Evolutionary conservation across 2,888 invertebrate species (phyloP), one percentile per base, ranked within the genome.

Genomic region (Hybos culiciformis): DNA sequence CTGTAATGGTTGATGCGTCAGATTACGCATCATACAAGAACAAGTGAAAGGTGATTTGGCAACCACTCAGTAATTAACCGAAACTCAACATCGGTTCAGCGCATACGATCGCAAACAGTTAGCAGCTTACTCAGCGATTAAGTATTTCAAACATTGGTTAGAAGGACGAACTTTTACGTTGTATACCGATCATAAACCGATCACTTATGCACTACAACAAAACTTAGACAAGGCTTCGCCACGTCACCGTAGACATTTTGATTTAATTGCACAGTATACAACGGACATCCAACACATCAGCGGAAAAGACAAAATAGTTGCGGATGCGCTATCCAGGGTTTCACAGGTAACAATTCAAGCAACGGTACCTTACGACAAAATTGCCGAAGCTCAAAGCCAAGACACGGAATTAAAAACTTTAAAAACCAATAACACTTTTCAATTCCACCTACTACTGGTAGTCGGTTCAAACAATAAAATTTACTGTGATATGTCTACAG

Each of bases 121-220:
- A 9, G 23, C 23, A 23, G 23, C 23, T 23, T 23, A 23, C 9
- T 23, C 23, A 23, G 5, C 23, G 9, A 9, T 23, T 9, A 23
- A 23, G 23, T 9, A 23, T 23, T 23, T 23, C 23, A 23, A 23
- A 23, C 23, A 23, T 23, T 23, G 23, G 23, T 23, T 23, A 23
- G 23, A 23, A 23, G 23, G 34, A 3, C 20, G 9, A n/a, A 9
- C 20, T 2, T 40, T 40, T 21, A 19, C 24, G 2, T 32, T 43
- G 1, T 39, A 38, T 11, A 39, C 36, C 14, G 23, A 43, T 11
- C 37, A 38, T 18, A 43, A 37, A 26, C 43, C 43, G 2, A 18
- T 43, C 4, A 43, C 39, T n/a, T 19, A 15, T 26, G 39, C 43
- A 5, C 17, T 37, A 8, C 20, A 29, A 29, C n/a, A 11, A 29